Evolutionary conservation across 2,888 invertebrate genomes (phyloP).

Genomic region (Urechis unicinctus): DNA sequence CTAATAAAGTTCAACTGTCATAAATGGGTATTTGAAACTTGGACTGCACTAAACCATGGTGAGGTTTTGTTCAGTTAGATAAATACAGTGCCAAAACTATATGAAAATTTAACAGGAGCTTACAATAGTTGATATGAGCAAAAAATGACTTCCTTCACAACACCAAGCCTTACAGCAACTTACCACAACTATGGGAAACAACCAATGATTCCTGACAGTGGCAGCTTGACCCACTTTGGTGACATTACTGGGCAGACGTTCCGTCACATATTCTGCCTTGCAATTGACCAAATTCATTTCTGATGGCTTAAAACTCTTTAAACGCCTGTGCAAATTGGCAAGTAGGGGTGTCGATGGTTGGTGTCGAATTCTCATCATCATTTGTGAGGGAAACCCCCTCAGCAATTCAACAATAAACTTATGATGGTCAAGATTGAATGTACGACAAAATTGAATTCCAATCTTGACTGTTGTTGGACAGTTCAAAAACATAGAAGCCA

Average conservation of each 20-base stretch:
- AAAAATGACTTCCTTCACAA: no score
- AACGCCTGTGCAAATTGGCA: conserved; percentile 31
- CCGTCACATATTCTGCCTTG: conserved; percentile 43
- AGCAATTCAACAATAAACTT: conserved; percentile 33
- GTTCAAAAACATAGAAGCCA: conserved; percentile 34
- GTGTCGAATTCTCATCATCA: conserved; percentile 35
- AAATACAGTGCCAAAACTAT: no score
- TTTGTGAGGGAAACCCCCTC: conserved; percentile 42
- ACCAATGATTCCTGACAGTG: conserved; percentile 45
- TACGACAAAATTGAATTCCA: conserved; percentile 24
- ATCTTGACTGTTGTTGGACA: conserved; percentile 31
- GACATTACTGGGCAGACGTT: conserved; percentile 33
- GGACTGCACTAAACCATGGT: no score
- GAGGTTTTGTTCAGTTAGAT: no score
- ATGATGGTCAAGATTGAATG: conserved; percentile 34
- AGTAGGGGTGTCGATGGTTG: conserved; percentile 43
- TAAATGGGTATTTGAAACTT: no score
- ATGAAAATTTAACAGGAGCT: no score
- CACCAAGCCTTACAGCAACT: no score
- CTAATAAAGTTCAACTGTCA: no score
- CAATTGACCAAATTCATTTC: conserved; percentile 28
- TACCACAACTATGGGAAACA: conserved; percentile 49
- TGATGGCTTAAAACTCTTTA: conserved; percentile 25
- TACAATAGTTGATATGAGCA: no score
- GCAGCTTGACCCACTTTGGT: conserved; percentile 38